Evolutionary conservation across 2,888 invertebrate genomes (phyloP), one percentile per base, ranked within the genome.

Genomic region (Seira ritae): DNA sequence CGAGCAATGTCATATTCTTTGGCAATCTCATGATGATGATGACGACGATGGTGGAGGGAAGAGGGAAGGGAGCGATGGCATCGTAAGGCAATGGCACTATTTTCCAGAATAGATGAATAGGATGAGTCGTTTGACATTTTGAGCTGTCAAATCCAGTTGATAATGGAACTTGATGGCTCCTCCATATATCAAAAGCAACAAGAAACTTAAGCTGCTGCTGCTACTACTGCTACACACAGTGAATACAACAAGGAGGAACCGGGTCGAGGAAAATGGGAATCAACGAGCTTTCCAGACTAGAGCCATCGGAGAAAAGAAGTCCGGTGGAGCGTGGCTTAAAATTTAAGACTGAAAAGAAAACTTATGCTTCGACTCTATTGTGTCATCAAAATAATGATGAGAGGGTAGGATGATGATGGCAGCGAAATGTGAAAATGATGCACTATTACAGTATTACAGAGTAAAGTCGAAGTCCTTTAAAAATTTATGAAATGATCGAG

Each of bases 71-170:
- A 42, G 55, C 46, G 17, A 23, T 67, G 67, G 42, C 42, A 42
- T 42, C 42, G 42, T 42, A 42, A 42, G 42, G 42, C 42, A 42
- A n/a, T 42, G 42, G 42, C 42, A 42, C 42, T 42, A 42, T 42
- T 42, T 42, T 42, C 12, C 12, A 42, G 42, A 42, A 42, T 42
- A 31, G 69, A 69, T 75, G 81, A 76, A 81, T 65, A 81, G 81
- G 81, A 81, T 81, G 76, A 81, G 81, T 75, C 75, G 75, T 80
- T 75, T 85, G 82, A 83, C 86, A 84, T 85, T 87, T 84, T 83
- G 73, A 80, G 85, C 88, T 88, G 88, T 88, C 88, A 88, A 83
- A 84, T 78, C 79, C 88, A 88, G 87, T 87, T 86, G 88, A 88
- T 88, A 87, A 87, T 85, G 84, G 84, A 86, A 77, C 84, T 80